Evolutionary conservation across 1,140 invertebrate genomes (phyloP).

Genomic region (Drosophila rhopaloa): DNA sequence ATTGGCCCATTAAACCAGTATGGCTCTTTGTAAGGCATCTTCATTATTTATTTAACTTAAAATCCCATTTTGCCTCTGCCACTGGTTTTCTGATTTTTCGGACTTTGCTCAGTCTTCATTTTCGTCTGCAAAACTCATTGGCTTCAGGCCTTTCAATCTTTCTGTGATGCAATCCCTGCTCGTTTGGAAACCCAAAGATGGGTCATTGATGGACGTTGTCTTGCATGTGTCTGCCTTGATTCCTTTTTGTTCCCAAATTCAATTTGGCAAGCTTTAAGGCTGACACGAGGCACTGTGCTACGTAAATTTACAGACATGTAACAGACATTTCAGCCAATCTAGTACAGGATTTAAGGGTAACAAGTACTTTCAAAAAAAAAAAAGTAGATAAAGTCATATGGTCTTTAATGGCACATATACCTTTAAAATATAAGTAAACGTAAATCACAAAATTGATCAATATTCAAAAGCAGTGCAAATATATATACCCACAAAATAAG

Average conservation of each 20-base stretch:
- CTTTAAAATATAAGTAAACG: no score
- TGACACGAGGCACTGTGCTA: no score
- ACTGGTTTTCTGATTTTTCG: background rate
- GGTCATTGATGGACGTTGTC: slow-evolving; percentile 44
- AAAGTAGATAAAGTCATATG: no score
- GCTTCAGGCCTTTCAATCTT: slow-evolving; percentile 11
- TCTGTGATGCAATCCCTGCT: slow-evolving; percentile 20
- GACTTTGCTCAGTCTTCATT: background rate
- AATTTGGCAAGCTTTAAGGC: slow-evolving; percentile 13
- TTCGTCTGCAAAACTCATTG: slow-evolving; percentile 7
- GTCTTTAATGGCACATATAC: no score
- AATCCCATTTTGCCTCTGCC: slow-evolving; percentile 23
- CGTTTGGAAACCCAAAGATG: slow-evolving; percentile 14
- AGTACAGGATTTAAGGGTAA: no score
- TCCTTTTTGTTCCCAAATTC: slow-evolving; percentile 29
- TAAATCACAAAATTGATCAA: no score
- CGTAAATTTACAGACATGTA: background rate
- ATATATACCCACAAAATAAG: no score
- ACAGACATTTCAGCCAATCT: no score
- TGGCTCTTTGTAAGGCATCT: no score
- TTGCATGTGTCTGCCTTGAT: slow-evolving; percentile 21
- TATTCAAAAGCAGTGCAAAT: no score
- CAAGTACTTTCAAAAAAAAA: background rate
- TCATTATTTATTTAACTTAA: background rate
- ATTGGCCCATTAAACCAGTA: no score